Percentiles rank a stretch among this genome's conserved stretches.
Conservation (phyloP, 2,888 invertebrate species). For the Macrosoma leucophasiata region DNA sequence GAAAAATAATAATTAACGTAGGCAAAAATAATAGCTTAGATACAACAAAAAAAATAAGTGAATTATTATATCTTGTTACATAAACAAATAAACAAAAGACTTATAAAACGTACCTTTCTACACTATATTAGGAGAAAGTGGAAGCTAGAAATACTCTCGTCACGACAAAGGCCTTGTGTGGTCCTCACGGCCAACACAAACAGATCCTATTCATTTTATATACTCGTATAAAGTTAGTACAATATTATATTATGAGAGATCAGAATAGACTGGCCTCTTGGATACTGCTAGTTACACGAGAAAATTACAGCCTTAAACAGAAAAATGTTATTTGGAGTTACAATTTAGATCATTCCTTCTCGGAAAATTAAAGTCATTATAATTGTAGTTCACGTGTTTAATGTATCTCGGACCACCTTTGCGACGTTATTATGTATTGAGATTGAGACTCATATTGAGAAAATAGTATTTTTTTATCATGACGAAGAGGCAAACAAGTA, state of each 20-base stretch:
- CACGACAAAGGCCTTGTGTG: conserved; percentile 41
- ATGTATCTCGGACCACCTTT: conserved; percentile 20
- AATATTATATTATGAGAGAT: conserved; percentile 20
- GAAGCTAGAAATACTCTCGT: conserved; percentile 6
- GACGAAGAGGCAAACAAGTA: no score
- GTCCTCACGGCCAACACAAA: conserved; percentile 35
- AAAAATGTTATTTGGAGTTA: conserved; percentile 47
- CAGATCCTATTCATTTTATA: conserved; percentile 26
- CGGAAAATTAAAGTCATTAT: conserved; percentile 41
- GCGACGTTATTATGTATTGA: background rate
- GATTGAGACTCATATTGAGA: no score
- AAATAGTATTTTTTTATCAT: no score
- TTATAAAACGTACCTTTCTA: no score
- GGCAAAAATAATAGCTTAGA: no score
- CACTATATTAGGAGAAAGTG: no score
- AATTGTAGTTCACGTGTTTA: no score
- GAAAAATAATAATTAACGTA: no score
- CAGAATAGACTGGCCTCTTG: conserved; percentile 28
- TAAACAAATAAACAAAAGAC: no score
- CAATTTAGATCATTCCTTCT: conserved; percentile 34
- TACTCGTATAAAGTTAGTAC: conserved; percentile 2
- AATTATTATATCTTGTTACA: no score
- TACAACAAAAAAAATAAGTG: no score
- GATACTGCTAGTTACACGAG: conserved; percentile 32
- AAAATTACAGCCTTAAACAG: conserved; percentile 52